phyloP scores from a whole-genome alignment of 2,888 invertebrate species.

The Cantharis lateralis region DNA sequence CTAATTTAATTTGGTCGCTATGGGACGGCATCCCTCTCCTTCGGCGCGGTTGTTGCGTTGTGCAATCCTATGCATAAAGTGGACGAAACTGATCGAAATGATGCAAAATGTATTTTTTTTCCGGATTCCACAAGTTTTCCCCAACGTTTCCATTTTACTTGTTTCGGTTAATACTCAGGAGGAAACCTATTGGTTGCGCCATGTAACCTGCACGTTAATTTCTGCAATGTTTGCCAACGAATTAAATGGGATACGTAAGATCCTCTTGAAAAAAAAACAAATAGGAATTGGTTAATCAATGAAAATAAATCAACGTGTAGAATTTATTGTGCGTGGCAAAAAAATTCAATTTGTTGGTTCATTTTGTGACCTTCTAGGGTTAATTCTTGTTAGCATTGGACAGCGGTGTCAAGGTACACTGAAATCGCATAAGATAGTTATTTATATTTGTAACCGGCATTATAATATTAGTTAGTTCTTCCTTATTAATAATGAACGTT shows the following conservation, averaged over 20 bases:
- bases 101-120: too few species aligned
- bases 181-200: background rate
- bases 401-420: background rate
- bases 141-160: too few species aligned
- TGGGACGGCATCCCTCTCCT: background rate
- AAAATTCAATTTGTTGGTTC: background rate
- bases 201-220: background rate
- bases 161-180: background rate
- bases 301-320: background rate
- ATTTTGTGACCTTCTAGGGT: constrained; percentile 31
- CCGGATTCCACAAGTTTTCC: too few species aligned
- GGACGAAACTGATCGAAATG: background rate
- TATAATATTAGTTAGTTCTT: background rate
- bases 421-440: background rate
- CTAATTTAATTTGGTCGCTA: background rate
- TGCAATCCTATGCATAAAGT: background rate
- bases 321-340: background rate
- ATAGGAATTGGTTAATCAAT: background rate
- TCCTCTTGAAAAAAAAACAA: background rate
- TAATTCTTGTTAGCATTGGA: constrained; percentile 1
- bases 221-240: background rate
- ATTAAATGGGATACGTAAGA: background rate
- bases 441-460: background rate
- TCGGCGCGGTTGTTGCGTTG: background rate
- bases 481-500: background rate